Base-by-base conservation (phyloP, 2,797 vertebrate genomes). In the Mus minutoides region DNA sequence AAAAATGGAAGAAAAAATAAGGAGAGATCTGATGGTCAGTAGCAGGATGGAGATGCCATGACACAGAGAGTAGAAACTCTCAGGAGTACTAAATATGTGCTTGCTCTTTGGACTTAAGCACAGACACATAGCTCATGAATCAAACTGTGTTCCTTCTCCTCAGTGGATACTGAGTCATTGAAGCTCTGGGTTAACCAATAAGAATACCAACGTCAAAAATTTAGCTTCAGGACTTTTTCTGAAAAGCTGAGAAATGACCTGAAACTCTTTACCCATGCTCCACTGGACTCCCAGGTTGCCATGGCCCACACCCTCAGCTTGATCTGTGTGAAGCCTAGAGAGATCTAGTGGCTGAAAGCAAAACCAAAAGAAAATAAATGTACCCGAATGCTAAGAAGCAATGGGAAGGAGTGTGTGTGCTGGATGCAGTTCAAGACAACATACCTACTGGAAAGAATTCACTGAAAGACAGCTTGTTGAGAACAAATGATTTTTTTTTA, bases 91-190 rank as follows among this genome's bases (percentile, higher is more conserved):
- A 58, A 91, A 26, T 60, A 11, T 90, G 86, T 90, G 3, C n/a
- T 82, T 78, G 49, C n/a, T 69, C 76, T 69, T 96, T 93, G 71
- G 43, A 91, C 92, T 90, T 92, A 75, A 84, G 34, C 12, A 77
- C 37, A 71, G 69, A 31, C 34, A 85, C 40, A 62, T 3, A 29
- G 52, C 24, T 87, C n/a, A 49, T 62, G 34, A 92, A 75, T 78
- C 22, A 79, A 54, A 10, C 80, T 90, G 16, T 75, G 49, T 13
- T 83, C 22, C 60, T 7, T 88, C 8, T n/a, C 19, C 62, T 88
- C 3, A 3, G 13, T 64, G 19, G 13, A 93, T n/a, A 79, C n/a
- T 40, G 37, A 96, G 69, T 92, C 78, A 64, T 4, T 21, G 40
- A 56, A 82, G 6, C 3, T 52, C 6, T 9, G 1, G 5, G 80